Percentiles rank a stretch among this genome's conserved stretches.
These are phyloP conservation scores for Electrophaes corylata DNA, from an alignment of 2,888 invertebrate species.

Conservation along the genomic window DNA sequence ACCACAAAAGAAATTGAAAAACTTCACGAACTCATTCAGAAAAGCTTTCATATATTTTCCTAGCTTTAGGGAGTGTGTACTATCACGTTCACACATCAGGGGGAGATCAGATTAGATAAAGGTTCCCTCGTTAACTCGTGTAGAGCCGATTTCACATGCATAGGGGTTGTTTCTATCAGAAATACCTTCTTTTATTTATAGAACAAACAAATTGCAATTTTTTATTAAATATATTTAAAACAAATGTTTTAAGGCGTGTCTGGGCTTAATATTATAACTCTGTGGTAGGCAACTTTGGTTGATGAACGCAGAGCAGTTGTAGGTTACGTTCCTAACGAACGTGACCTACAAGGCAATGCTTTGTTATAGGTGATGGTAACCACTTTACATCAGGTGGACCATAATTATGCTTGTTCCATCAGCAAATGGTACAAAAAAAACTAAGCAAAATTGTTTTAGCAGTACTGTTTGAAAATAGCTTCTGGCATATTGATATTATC, in stretches of 20 bases:
- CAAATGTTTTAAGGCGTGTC: too few relatives aligned
- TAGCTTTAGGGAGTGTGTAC: constrained; percentile 35
- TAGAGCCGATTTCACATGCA: constrained; percentile 1
- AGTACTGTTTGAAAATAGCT: background rate
- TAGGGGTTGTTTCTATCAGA: background rate
- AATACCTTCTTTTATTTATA: background rate
- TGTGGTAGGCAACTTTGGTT: too few relatives aligned
- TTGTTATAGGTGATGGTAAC: too few relatives aligned
- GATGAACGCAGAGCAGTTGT: too few relatives aligned
- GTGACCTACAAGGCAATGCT: too few relatives aligned
- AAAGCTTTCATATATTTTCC: background rate
- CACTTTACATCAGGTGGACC: too few relatives aligned
- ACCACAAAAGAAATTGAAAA: background rate
- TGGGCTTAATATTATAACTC: too few relatives aligned
- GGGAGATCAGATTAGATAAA: constrained; percentile 25
- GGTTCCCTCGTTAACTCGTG: constrained; percentile 10
- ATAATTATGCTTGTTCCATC: too few relatives aligned
- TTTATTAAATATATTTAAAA: too few relatives aligned
- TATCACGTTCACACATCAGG: constrained; percentile 41
- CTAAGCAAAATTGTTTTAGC: background rate
- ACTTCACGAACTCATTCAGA: background rate
- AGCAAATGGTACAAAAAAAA: background rate
- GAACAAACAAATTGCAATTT: too few relatives aligned
- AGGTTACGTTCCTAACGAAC: too few relatives aligned
- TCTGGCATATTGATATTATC: background rate